phyloP scores from a whole-genome alignment of 2,797 vertebrate species.

The Otolemur crassicaudatus region DNA sequence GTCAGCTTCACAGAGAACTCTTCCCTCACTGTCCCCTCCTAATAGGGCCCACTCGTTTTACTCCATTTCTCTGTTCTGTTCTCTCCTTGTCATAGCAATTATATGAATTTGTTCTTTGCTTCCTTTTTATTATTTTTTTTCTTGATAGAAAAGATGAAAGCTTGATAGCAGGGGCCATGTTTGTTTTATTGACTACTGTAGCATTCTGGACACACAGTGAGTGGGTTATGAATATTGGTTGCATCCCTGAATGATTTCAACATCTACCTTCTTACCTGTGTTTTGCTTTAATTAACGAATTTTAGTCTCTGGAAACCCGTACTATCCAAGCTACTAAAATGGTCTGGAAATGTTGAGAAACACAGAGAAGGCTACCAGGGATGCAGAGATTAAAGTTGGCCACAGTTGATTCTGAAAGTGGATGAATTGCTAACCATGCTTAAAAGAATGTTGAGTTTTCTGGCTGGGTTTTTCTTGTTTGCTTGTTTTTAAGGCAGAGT shows the following conservation, averaged over 20 bases:
- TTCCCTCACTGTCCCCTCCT: background rate
- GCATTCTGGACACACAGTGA: background rate
- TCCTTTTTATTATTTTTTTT: background rate
- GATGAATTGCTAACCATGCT: background rate
- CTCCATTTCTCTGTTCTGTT: background rate
- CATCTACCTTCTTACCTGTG: background rate
- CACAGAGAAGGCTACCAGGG: background rate
- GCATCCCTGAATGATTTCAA: background rate
- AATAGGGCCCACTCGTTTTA: no score
- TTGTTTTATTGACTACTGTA: background rate
- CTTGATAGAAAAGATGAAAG: background rate
- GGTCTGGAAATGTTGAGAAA: background rate
- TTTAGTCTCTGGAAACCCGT: constrained; percentile 5
- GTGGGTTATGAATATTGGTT: background rate
- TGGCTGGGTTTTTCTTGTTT: background rate
- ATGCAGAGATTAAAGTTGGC: background rate
- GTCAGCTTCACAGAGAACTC: background rate
- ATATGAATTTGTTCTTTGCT: background rate
- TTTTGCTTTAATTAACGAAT: background rate
- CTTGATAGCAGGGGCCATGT: background rate
- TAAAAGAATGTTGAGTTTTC: background rate
- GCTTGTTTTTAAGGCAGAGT: background rate
- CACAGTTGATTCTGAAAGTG: background rate
- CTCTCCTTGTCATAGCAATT: background rate
- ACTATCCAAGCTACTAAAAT: background rate